phyloP scores from a whole-genome alignment of 2,888 invertebrate genomes.

The Eilema caniola region DNA sequence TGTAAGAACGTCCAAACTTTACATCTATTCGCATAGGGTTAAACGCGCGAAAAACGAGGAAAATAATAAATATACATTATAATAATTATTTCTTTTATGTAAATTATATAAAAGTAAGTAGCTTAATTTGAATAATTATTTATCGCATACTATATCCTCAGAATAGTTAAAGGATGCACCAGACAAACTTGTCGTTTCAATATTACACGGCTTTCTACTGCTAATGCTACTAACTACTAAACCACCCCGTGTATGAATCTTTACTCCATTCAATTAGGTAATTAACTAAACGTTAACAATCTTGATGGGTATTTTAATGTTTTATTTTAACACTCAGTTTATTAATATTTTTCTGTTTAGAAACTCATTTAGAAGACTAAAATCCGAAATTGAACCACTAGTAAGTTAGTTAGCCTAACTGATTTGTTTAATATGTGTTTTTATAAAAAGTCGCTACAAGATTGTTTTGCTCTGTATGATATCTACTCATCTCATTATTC shows the following conservation, averaged over 20 bases:
- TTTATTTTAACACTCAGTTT: too few relatives aligned
- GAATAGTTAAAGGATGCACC: neutral
- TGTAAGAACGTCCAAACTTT: neutral
- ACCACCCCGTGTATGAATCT: neutral
- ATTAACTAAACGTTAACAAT: too few relatives aligned
- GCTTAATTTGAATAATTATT: neutral
- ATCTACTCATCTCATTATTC: conserved; percentile 2
- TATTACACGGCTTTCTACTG: neutral
- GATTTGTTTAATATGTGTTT: too few relatives aligned
- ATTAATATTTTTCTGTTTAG: too few relatives aligned
- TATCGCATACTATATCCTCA: neutral
- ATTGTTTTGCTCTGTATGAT: neutral
- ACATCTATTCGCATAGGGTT: neutral
- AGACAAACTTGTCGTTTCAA: neutral
- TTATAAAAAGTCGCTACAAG: too few relatives aligned
- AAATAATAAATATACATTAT: neutral
- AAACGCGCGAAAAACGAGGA: neutral
- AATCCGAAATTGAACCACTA: too few relatives aligned
- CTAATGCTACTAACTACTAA: neutral
- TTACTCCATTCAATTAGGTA: too few relatives aligned
- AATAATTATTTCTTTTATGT: neutral
- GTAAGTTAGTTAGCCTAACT: too few relatives aligned
- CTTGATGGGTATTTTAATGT: too few relatives aligned
- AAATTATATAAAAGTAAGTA: neutral
- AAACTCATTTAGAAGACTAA: too few relatives aligned